phyloP scores from a whole-genome alignment of 2,113 vertebrate species.

The Oncorhynchus nerka region DNA sequence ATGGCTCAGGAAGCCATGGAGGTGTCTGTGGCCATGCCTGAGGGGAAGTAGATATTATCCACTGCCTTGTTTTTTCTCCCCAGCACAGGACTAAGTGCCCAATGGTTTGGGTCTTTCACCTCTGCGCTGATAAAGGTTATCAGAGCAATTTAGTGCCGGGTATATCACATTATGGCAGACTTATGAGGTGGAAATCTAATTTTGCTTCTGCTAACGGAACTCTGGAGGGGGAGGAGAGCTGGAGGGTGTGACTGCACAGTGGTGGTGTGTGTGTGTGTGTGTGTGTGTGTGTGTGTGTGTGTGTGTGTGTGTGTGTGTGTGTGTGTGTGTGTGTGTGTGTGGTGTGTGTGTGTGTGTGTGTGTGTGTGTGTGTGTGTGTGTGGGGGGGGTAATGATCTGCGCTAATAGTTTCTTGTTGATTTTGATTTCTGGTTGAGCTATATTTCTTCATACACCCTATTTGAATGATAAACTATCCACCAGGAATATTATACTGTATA shows the following conservation, averaged over 20 bases:
- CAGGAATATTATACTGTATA: background rate
- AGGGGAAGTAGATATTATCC: slow-evolving; percentile 62
- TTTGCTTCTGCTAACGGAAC: slow-evolving; percentile 59
- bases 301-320: background rate
- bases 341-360: slow-evolving; percentile 10
- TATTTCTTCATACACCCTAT: too few relatives aligned
- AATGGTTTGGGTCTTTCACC: slow-evolving; percentile 71
- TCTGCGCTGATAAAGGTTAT: slow-evolving; percentile 79
- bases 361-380: too few relatives aligned
- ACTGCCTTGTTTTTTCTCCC: slow-evolving; percentile 52
- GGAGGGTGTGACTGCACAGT: slow-evolving; percentile 33
- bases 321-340: background rate
- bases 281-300: slow-evolving; percentile 21
- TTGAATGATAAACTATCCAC: background rate
- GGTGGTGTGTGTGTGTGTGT: slow-evolving; percentile 11
- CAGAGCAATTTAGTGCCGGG: slow-evolving; percentile 73
- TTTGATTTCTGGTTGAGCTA: too few relatives aligned
- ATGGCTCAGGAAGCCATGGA: slow-evolving; percentile 38
- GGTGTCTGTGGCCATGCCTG: slow-evolving; percentile 55
- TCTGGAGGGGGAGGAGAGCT: slow-evolving; percentile 54
- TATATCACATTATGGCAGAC: slow-evolving; percentile 74
- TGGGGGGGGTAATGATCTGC: too few relatives aligned
- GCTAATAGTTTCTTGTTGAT: too few relatives aligned
- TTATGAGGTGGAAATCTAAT: slow-evolving; percentile 79
- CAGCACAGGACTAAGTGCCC: slow-evolving; percentile 54